A percentile compares a stretch with the other conserved stretches of the same genome.
These are phyloP conservation scores for Phenganax stokvisi DNA, from an alignment of 92 coral and sea anemone species.

Conservation along the genomic window DNA sequence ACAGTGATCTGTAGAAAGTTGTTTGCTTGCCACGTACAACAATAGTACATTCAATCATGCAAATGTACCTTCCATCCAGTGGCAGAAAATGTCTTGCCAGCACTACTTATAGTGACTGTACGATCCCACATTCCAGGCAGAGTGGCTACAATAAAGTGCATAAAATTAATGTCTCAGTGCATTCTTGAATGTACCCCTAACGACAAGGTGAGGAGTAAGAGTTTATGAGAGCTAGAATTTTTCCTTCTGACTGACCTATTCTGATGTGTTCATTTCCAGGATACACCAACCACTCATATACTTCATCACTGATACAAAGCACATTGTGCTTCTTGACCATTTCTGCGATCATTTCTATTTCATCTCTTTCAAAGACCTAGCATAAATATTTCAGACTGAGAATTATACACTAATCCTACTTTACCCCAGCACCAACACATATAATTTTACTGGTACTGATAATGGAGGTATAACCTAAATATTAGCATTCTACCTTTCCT, in stretches of 20 bases:
- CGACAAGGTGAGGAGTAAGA: neutral
- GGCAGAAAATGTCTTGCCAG: constrained; percentile 83
- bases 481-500: constrained; percentile 63
- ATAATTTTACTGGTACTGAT: neutral
- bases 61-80: constrained; percentile 91
- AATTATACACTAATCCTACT: neutral
- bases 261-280: constrained; percentile 69
- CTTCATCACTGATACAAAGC: constrained; percentile 94
- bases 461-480: neutral
- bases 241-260: constrained; percentile 54
- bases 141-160: constrained; percentile 54
- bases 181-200: no score
- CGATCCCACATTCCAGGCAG: constrained; percentile 99
- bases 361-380: constrained; percentile 70
- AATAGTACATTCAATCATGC: neutral
- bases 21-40: no score
- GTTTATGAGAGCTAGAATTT: neutral
- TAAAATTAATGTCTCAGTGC: no score
- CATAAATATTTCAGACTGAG: neutral
- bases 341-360: constrained; percentile 80
- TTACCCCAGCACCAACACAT: neutral
- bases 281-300: constrained; percentile 93
- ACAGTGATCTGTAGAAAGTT: neutral
- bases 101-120: constrained; percentile 88
- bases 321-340: constrained; percentile 73